Evolutionary conservation across 2,888 invertebrate genomes (phyloP), one percentile per base, ranked within the genome.

Genomic region (Apoderus coryli): DNA sequence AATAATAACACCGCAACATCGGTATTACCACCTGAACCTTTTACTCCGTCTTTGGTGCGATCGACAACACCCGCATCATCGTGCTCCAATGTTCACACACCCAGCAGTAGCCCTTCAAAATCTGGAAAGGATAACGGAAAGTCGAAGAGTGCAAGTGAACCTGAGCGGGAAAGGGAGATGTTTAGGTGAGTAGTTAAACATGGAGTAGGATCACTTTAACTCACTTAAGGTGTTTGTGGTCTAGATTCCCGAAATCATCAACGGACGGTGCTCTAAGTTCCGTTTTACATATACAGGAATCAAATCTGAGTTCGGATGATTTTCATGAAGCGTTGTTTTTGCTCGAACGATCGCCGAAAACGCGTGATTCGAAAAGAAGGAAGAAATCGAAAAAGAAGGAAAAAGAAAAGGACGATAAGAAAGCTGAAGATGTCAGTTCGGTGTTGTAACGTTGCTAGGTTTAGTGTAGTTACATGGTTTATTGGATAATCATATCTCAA

Each of bases 251-350:
- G 10, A 65, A 65, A 48, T 66, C 66, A 4, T 65, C 66, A 11
- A 66, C 67, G 9, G 67, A 68, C 40, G 65, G 66, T 3, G 65
- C 64, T 23, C 51, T 68, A n/a, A 66, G 65, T 47, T 66, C 65
- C 2, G 65, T 67, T 24, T 51, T 68, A 29, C 65, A 66, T 46
- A 62, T 67, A 15, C 64, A 66, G 47, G 66, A 67, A 41, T 63
- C 64, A 11, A 66, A 65, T 46, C 47, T 65, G 13, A 65, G 65
- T 44, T 65, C 66, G 4, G 67, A 68, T 43, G 65, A 66, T 47
- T 67, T 67, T 43, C 67, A 67, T 45, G 67, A 67, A 47, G 65
- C 66, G 12, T 50, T 67, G 12, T 67, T 67, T 41, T 52, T 68
- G 14, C 46, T 65, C 31, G 65, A 65, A 41, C 52, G 64, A 33